Evolutionary conservation across 2,888 invertebrate genomes (phyloP).

Genomic region (Sminthurinus aureus): DNA sequence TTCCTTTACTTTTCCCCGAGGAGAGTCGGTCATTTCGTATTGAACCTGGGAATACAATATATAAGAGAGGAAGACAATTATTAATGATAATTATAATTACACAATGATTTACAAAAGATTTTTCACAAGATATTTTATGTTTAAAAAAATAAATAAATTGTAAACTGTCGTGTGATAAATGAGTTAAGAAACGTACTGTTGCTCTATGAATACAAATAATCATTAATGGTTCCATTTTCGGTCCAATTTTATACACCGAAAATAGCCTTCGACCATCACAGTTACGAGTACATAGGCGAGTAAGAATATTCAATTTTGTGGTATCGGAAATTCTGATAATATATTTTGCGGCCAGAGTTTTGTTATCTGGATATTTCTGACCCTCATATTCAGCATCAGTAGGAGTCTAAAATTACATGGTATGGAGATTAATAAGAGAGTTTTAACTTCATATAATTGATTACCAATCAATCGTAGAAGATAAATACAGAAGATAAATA

Average conservation of each 20-base stretch:
- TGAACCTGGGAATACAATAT: conserved; percentile 18
- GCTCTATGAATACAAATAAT: conserved; percentile 37
- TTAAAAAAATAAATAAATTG: not conserved
- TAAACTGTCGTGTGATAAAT: not conserved
- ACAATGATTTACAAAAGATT: no score
- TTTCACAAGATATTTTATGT: no score
- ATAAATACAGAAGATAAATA: not conserved
- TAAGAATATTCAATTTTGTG: not conserved
- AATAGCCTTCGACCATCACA: not conserved
- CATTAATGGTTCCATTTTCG: conserved; percentile 5
- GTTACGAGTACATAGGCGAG: conserved; percentile 7
- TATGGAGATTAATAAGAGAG: not conserved
- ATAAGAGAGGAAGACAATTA: not conserved
- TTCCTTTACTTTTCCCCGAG: not conserved
- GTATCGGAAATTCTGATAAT: conserved; percentile 22
- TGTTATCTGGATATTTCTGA: not conserved
- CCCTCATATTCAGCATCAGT: not conserved
- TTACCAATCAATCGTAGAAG: not conserved
- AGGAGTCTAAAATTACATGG: not conserved
- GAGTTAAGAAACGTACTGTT: conserved; percentile 13
- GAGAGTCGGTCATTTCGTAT: not conserved
- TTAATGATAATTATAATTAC: not conserved
- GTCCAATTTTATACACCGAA: not conserved
- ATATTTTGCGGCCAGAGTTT: not conserved
- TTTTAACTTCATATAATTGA: not conserved